Conservation (phyloP, 64 coral and sea anemone genomes). For the Hydrozoanthus tunicans region DNA sequence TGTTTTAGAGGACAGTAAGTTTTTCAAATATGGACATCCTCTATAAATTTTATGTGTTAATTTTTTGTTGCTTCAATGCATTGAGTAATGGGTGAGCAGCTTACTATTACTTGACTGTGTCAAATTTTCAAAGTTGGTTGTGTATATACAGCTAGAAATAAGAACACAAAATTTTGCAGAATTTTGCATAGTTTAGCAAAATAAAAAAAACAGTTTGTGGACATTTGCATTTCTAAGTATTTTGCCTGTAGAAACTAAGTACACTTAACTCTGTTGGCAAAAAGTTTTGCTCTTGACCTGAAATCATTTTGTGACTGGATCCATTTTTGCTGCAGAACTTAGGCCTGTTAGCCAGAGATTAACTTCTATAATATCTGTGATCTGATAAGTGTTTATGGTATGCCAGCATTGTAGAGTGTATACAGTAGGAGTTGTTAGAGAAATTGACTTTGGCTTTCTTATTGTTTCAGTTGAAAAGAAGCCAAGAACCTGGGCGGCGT, state of each 20-base stretch:
- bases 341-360: no score
- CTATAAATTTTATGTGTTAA: not conserved
- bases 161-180: no score
- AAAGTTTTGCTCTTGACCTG: no score
- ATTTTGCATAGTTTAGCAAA: not conserved
- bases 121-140: no score
- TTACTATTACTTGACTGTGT: no score
- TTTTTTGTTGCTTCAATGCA: no score
- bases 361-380: no score
- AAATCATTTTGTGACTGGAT: no score
- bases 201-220: not conserved
- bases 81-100: no score
- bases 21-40: not conserved
- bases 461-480: slow-evolving; percentile 64
- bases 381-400: not conserved
- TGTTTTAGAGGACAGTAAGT: slow-evolving; percentile 5
- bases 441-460: not conserved
- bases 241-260: not conserved
- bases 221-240: not conserved
- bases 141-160: no score
- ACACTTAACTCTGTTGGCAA: not conserved
- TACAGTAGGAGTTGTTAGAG: not conserved
- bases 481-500: slow-evolving; percentile 90
- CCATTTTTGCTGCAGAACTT: no score
- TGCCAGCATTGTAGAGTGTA: not conserved